Evolutionary conservation across 2,113 vertebrate genomes (phyloP).

Genomic region (Trematocara zebra): DNA sequence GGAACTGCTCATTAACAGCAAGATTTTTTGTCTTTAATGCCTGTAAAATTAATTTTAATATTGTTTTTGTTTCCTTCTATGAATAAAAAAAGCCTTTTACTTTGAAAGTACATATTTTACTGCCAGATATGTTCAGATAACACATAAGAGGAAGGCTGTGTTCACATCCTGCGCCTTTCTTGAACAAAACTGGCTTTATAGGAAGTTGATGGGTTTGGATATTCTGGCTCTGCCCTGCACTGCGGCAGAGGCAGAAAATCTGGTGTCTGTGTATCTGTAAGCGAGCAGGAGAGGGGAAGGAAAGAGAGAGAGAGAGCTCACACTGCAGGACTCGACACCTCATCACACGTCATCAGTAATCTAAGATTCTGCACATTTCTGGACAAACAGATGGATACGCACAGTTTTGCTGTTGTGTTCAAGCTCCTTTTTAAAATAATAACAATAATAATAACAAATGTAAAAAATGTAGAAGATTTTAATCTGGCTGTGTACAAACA

Average conservation of each 20-base stretch:
- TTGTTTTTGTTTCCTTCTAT: not conserved
- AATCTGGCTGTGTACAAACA: not conserved
- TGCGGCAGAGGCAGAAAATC: constrained; percentile 69
- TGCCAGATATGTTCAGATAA: not conserved
- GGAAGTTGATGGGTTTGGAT: constrained; percentile 58
- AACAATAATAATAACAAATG: not conserved
- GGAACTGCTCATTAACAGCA: not conserved
- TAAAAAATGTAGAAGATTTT: not conserved
- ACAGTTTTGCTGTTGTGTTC: not conserved
- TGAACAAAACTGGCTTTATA: constrained; percentile 19
- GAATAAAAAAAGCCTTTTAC: not conserved
- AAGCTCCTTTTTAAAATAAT: not conserved
- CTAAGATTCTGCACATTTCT: constrained; percentile 43
- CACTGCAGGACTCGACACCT: constrained; percentile 54
- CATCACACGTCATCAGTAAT: constrained; percentile 59
- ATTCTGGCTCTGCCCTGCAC: constrained; percentile 65
- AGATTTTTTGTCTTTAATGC: not conserved
- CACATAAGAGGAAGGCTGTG: not conserved
- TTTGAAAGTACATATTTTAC: not conserved
- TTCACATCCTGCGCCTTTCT: not conserved
- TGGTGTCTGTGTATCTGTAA: constrained; percentile 33
- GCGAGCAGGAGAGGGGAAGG: not conserved
- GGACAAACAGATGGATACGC: not conserved
- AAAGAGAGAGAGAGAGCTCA: not conserved
- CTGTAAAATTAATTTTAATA: not conserved